Conservation (phyloP, 2,113 vertebrate genomes). For the Saimiri boliviensis region DNA sequence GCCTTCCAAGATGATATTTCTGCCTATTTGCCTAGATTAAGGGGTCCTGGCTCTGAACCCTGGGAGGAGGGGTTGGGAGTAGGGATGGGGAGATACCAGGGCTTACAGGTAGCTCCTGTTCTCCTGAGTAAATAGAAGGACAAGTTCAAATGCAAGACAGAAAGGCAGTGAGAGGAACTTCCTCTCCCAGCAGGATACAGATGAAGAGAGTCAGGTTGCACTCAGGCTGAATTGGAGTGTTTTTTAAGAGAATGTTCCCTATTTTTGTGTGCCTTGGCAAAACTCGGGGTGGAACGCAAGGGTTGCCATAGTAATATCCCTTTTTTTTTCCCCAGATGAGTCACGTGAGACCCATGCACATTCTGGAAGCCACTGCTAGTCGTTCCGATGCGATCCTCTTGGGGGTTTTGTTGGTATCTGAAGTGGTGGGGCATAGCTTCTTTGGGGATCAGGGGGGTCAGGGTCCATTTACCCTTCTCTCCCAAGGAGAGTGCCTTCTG, state of each 20-base stretch:
- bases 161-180: not conserved
- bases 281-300: constrained; percentile 69
- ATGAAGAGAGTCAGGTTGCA: not conserved
- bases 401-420: not conserved
- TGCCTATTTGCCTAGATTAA: not conserved
- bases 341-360: constrained; percentile 50
- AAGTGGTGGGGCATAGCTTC: not conserved
- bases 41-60: not conserved
- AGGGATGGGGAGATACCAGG: not conserved
- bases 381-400: not conserved
- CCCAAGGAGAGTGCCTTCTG: not conserved
- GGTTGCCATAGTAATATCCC: constrained; percentile 77
- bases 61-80: not conserved
- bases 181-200: not conserved
- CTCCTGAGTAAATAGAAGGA: not conserved
- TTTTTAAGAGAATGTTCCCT: constrained; percentile 55
- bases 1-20: constrained; percentile 28
- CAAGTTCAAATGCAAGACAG: not conserved
- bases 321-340: not conserved
- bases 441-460: not conserved
- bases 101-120: not conserved
- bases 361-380: constrained; percentile 43
- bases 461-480: not conserved
- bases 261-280: constrained; percentile 69
- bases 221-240: not conserved